Conservation (phyloP, 2,113 vertebrate species). For the Pomatostomus ruficeps region DNA sequence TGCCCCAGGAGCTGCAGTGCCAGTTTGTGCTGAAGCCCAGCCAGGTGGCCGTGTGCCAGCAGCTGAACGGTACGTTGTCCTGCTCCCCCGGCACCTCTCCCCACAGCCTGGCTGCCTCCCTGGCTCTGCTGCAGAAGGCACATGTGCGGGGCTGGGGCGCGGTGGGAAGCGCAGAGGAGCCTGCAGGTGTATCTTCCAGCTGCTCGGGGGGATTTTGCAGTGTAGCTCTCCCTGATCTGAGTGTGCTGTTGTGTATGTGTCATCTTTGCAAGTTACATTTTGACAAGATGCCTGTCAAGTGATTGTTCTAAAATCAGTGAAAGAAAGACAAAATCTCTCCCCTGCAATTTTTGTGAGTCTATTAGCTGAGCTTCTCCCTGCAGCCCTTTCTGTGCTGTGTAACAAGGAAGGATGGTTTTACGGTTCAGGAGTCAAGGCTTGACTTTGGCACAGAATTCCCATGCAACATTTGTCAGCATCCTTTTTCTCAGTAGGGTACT, state of each 20-base stretch:
- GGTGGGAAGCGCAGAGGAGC: neutral
- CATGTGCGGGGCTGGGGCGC: neutral
- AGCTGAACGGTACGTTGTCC: constrained; percentile 74
- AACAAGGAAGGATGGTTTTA: neutral
- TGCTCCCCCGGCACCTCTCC: neutral
- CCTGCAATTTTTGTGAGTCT: neutral
- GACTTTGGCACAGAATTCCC: neutral
- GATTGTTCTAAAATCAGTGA: neutral
- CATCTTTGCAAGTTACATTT: neutral
- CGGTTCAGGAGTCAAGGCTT: neutral
- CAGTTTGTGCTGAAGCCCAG: constrained; percentile 92
- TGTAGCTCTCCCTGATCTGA: neutral
- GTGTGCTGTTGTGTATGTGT: neutral
- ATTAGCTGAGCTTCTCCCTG: neutral
- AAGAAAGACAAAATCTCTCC: neutral
- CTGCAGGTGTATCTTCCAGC: neutral
- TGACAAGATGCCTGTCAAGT: constrained; percentile 27
- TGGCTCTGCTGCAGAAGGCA: neutral
- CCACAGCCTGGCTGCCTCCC: neutral
- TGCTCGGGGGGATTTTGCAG: neutral
- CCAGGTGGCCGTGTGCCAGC: constrained; percentile 63
- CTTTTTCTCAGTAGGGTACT: neutral
- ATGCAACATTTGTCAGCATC: neutral
- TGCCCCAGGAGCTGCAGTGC: constrained; percentile 88
- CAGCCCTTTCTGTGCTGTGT: neutral